A percentile compares a stretch with the other conserved stretches of the same genome.
Conservation (phyloP, 35 echinoderm and acorn worm genomes). For the Apostichopus parvimensis region DNA sequence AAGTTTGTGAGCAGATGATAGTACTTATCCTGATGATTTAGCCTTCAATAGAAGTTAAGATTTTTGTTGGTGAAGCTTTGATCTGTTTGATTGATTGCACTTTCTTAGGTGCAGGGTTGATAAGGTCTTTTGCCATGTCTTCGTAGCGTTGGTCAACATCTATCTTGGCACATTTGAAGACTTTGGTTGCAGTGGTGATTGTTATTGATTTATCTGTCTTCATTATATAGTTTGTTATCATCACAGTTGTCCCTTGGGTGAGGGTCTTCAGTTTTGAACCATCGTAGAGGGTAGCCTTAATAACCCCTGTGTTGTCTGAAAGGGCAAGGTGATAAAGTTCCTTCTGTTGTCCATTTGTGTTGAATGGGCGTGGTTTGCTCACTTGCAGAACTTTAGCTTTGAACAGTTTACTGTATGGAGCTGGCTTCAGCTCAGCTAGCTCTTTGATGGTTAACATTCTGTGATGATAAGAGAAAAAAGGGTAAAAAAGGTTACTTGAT, state of each 20-base stretch:
- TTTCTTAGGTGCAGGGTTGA: conserved; percentile 18
- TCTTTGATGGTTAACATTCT: conserved; percentile 33
- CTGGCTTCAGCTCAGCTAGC: background rate
- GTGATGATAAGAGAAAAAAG: conserved; percentile 7
- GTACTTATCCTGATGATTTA: background rate
- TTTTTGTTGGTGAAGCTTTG: conserved; percentile 8
- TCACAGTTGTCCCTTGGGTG: background rate
- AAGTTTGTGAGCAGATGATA: background rate
- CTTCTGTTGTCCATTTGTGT: conserved; percentile 20
- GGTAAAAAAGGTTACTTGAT: background rate
- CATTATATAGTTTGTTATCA: conserved; percentile 8
- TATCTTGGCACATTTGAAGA: conserved; percentile 13
- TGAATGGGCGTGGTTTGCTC: background rate
- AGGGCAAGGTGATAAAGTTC: conserved; percentile 7
- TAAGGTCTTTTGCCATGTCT: background rate
- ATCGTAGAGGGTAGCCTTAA: background rate
- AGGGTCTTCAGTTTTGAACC: background rate
- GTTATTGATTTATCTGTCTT: conserved; percentile 14
- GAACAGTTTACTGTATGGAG: conserved; percentile 17
- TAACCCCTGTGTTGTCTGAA: background rate
- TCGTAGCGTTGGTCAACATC: background rate
- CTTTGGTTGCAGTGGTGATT: conserved; percentile 11
- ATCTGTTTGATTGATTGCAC: background rate
- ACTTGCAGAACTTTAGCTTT: conserved; percentile 12
- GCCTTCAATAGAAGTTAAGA: conserved; percentile 25